Evolutionary conservation across 2,797 vertebrate genomes (phyloP).

Genomic region (Sparus aurata): DNA sequence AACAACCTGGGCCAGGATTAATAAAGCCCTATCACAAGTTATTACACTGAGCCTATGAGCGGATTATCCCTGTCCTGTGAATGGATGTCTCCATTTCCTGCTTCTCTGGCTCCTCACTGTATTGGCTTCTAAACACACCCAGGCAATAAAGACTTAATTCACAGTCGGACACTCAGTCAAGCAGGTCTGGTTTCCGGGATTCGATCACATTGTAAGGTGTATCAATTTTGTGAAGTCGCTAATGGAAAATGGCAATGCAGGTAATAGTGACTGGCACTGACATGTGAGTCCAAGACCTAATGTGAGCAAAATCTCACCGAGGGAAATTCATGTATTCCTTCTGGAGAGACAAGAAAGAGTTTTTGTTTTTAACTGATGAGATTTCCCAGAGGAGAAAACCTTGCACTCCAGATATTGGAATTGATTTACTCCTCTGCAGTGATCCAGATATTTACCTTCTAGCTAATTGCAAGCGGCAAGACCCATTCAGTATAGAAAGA

Average conservation of each 20-base stretch:
- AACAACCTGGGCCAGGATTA: conserved; percentile 78
- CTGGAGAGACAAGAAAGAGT: conserved; percentile 52
- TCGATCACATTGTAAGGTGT: conserved; percentile 29
- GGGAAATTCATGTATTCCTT: conserved; percentile 49
- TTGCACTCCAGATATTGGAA: conserved; percentile 80
- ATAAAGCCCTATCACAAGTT: conserved; percentile 80
- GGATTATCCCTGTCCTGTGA: conserved; percentile 78
- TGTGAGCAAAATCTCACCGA: conserved; percentile 37
- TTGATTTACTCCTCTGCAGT: conserved; percentile 77
- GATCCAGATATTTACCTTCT: conserved; percentile 78
- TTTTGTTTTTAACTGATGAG: conserved; percentile 74
- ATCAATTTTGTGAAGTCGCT: conserved; percentile 17
- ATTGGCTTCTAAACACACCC: conserved; percentile 34
- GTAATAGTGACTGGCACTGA: conserved; percentile 30
- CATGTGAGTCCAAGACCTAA: conserved; percentile 18
- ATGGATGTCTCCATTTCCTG: conserved; percentile 67
- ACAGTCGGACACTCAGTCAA: conserved; percentile 26
- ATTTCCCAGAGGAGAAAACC: conserved; percentile 74
- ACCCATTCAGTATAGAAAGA: conserved; percentile 52
- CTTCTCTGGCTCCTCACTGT: conserved; percentile 38
- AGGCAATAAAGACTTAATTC: conserved; percentile 39
- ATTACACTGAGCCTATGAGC: conserved; percentile 78
- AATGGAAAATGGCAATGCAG: conserved; percentile 35
- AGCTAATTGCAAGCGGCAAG: conserved; percentile 79
- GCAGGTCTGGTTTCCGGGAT: conserved; percentile 34